These are phyloP conservation scores for Clangula hyemalis DNA, from an alignment of 2,797 vertebrate genomes.

Conservation along the genomic window DNA sequence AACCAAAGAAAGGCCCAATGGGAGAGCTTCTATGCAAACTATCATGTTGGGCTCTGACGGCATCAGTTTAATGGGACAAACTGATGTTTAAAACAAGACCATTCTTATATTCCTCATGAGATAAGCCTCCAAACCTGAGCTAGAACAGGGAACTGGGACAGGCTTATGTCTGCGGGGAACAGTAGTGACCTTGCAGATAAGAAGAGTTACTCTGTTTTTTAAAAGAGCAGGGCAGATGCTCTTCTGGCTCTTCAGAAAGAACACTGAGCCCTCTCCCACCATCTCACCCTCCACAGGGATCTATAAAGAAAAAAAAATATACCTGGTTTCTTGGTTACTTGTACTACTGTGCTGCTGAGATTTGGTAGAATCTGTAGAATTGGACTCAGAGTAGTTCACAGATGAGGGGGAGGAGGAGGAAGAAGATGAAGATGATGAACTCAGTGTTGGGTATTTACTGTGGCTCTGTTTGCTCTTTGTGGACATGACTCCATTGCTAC, in stretches of 20 bases:
- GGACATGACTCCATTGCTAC: constrained; percentile 93
- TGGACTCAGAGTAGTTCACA: constrained; percentile 97
- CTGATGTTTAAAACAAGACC: background rate
- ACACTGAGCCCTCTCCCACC: background rate
- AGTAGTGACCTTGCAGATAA: background rate
- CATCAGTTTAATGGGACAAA: background rate
- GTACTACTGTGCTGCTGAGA: constrained; percentile 96
- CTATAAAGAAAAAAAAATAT: background rate
- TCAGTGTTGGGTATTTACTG: constrained; percentile 91
- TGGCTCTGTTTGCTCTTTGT: constrained; percentile 91
- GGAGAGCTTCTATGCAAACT: background rate
- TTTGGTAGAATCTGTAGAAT: constrained; percentile 98
- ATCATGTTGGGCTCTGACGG: background rate
- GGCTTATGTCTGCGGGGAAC: background rate
- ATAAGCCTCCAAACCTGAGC: background rate
- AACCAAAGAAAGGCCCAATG: background rate
- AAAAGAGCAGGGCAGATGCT: background rate
- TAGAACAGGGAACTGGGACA: background rate
- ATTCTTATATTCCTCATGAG: background rate
- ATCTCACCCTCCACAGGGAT: background rate
- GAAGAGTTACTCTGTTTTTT: background rate
- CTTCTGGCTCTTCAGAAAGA: background rate
- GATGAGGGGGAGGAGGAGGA: constrained; percentile 97
- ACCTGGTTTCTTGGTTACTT: constrained; percentile 99
- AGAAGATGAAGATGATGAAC: constrained; percentile 91